phyloP scores from a whole-genome alignment of 2,888 invertebrate genomes.

The Deilephila elpenor region DNA sequence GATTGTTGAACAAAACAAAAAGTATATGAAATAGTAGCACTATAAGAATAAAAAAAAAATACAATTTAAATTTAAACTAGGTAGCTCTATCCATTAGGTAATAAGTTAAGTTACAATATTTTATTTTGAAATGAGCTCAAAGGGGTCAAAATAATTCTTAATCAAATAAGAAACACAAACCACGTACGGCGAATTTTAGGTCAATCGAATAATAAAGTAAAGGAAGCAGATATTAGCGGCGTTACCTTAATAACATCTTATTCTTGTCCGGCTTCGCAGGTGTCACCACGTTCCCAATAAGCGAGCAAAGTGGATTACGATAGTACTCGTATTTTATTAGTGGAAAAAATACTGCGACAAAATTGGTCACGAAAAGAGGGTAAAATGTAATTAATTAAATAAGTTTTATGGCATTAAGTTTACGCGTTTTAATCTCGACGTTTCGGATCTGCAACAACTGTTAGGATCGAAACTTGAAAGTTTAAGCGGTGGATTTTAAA shows the following conservation, averaged over 20 bases:
- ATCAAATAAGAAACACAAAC: background rate
- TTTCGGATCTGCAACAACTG: background rate
- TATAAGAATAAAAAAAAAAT: too few relatives aligned
- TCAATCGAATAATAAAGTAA: slow-evolving; percentile 38
- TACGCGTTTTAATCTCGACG: slow-evolving; percentile 15
- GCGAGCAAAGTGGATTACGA: slow-evolving; percentile 57
- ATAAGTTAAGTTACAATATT: too few relatives aligned
- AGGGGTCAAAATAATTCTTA: background rate
- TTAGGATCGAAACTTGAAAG: slow-evolving; percentile 13
- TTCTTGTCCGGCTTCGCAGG: slow-evolving; percentile 61
- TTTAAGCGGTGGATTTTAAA: slow-evolving; percentile 10
- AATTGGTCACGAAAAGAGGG: slow-evolving; percentile 26
- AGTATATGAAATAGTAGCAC: too few relatives aligned
- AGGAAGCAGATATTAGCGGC: slow-evolving; percentile 38
- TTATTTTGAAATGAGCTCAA: too few relatives aligned
- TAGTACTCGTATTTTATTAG: slow-evolving; percentile 37
- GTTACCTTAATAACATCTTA: slow-evolving; percentile 45
- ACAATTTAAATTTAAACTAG: too few relatives aligned
- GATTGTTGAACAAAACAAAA: too few relatives aligned
- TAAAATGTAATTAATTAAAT: background rate
- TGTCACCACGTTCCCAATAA: slow-evolving; percentile 56
- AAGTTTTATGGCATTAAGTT: slow-evolving; percentile 15
- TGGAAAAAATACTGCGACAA: slow-evolving; percentile 25
- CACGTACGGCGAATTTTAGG: slow-evolving; percentile 36
- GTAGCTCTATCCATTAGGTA: too few relatives aligned